Base-by-base conservation (phyloP, 2,797 vertebrate species). In the Typhlichthys subterraneus region DNA sequence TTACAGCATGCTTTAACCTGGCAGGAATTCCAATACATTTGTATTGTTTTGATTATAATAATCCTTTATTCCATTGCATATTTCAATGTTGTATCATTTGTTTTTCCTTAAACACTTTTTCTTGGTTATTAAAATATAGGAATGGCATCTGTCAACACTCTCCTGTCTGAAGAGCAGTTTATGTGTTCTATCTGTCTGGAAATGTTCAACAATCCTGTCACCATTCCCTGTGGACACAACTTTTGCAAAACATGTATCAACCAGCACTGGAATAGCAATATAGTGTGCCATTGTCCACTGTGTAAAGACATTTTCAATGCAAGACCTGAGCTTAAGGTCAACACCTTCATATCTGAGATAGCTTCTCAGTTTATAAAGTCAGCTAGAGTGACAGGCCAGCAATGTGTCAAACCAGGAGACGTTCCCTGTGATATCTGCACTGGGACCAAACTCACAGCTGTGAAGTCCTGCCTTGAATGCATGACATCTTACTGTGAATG, bases 401-500 rank as follows among this genome's bases (percentile, higher is more conserved):
- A 46, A 9, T 51, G n/a, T 45, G 33, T 45, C 46, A 51, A 15
- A 42, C 31, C 23, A 31, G 12, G 5, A 6, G 54, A 49, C 0
- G 3, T 38, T 38, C 33, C 33, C 33, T 38, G 33, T 61, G 72
- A 77, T 11, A 56, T 80, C 38, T 84, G 82, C 61, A 31, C 53
- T 2, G 67, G 56, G 29, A 12, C 33, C 33, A 38, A 38, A 9
- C 33, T 38, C 8, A 38, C 5, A 9, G 33, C 33, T 9, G 47
- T 72, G 5, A 77, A 76, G 31, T 53, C 12, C 45, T 59, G 61
- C 67, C 72, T 75, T 61, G 52, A 69, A 2, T 73, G 72, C 29
- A 68, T 79, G 73, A 82, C 73, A 67, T 79, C 75, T 84, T 69
- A 73, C 33, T 38, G 33, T 9, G 33, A 9, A 38, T 6, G 33